Percentiles rank a stretch among this genome's conserved stretches.
Evolutionary conservation across 2,113 vertebrate genomes (phyloP).

Genomic region (Pogonocichla stellata): DNA sequence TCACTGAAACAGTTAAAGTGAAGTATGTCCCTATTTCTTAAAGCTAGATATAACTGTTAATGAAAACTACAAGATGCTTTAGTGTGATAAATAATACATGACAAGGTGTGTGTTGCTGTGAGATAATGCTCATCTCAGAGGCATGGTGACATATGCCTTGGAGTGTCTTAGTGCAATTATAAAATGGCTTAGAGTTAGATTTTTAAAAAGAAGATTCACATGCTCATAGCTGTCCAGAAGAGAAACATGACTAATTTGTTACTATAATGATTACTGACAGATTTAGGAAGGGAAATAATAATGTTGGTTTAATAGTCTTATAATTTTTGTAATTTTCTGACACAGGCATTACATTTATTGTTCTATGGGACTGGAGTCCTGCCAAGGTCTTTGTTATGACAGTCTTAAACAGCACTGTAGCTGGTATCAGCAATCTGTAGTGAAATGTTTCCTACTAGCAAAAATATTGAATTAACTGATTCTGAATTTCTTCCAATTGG

Average conservation of each 20-base stretch:
- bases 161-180: conserved; percentile 21
- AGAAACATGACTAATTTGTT: conserved; percentile 21
- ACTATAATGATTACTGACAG: not conserved
- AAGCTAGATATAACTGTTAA: conserved; percentile 17
- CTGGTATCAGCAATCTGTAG: conserved; percentile 11
- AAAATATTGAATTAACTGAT: conserved; percentile 2
- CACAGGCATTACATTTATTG: not conserved
- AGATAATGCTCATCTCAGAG: not conserved
- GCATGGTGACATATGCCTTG: not conserved
- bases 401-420: not conserved
- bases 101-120: conserved; percentile 33
- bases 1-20: not conserved
- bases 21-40: not conserved
- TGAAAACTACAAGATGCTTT: conserved; percentile 46
- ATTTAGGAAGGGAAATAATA: not conserved
- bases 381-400: conserved; percentile 31
- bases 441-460: conserved; percentile 36
- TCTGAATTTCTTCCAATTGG: not conserved
- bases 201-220: not conserved
- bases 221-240: not conserved
- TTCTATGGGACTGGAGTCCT: conserved; percentile 8
- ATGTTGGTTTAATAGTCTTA: not conserved
- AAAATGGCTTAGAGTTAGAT: conserved; percentile 13
- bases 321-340: not conserved
- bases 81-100: conserved; percentile 49